phyloP scores from a whole-genome alignment of 2,888 invertebrate species.

The Sinopyrophorus schimmeli region DNA sequence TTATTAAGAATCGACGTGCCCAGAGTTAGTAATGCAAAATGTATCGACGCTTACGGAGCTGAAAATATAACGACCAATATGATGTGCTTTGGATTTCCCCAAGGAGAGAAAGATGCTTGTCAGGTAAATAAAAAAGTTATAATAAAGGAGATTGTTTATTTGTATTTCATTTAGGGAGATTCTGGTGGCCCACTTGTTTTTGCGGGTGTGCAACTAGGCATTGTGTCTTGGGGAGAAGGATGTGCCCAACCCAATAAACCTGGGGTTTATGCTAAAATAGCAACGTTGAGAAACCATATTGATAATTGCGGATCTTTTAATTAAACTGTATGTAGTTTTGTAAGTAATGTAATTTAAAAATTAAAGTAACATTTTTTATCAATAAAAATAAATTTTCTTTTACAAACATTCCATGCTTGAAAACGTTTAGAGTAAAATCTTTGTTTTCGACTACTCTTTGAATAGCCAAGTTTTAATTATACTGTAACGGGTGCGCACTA shows the following conservation, averaged over 20 bases:
- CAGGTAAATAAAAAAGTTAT: conserved; percentile 3
- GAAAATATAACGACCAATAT: conserved; percentile 10
- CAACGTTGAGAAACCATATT: background rate
- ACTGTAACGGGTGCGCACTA: too few species aligned
- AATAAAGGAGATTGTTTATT: background rate
- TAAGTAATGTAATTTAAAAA: too few species aligned
- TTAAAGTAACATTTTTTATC: too few species aligned
- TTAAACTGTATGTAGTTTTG: too few species aligned
- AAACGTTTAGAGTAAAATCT: too few species aligned
- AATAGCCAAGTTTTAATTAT: too few species aligned
- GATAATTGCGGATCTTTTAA: too few species aligned
- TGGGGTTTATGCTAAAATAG: conserved; percentile 10
- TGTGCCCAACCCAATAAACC: conserved; percentile 3
- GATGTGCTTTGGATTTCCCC: conserved; percentile 2
- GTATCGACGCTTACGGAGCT: conserved; percentile 21
- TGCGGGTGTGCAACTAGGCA: conserved; percentile 5
- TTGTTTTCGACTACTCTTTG: too few species aligned
- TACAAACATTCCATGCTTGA: too few species aligned
- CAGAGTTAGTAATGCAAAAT: background rate
- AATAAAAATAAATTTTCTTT: too few species aligned
- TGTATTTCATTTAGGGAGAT: conserved; percentile 9
- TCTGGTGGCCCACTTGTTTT: conserved; percentile 11
- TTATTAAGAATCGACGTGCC: conserved; percentile 4
- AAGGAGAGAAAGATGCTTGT: conserved; percentile 14
- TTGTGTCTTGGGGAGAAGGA: conserved; percentile 12